Base-by-base conservation (phyloP, 1,140 invertebrate genomes). In the Melipona quadrifasciata region DNA sequence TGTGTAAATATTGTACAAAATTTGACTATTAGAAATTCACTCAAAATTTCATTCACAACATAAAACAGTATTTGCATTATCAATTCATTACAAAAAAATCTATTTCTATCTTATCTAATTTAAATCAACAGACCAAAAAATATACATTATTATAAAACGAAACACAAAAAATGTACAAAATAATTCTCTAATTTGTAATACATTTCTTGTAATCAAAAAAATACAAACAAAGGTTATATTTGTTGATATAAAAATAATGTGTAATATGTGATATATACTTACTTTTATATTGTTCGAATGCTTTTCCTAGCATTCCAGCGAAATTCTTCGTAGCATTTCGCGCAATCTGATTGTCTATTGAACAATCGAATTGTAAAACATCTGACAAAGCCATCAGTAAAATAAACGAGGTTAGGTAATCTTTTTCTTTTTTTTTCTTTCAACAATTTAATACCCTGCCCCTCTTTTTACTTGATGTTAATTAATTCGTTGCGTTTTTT, bases 261-360 rank as follows among this genome's bases (percentile, higher is more conserved):
- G 76, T 85, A 61, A 61, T n/a, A 61, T 0, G 39, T 47, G 51
- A 84, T 21, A 71, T 74, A n/a, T 89, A 92, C 92, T 90, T 92
- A 94, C 93, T 91, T 89, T 89, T 87, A 86, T 92, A 90, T 24
- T 91, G 79, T 12, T 86, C 53, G 34, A 86, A 88, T 71, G 88
- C 67, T 71, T 91, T 82, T 47, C 75, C 70, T 51, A 93, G 53
- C 14, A 74, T 82, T 31, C 14, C 47, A 6, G 65, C 31, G 71
- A 93, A 92, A 51, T 71, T 84, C 77, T 91, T 84, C 51, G 83
- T 80, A 12, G 85, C 82, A 68, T 76, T 82, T 65, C 57, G 87
- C 31, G 90, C 90, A 57, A 51, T n/a, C 70, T 89, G 68, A 39
- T 89, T 85, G 6, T 80, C 71, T 58, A 57, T n/a, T 19, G 21